Conservation (phyloP, 2,888 invertebrate species). For the Drosophila heteroneura region DNA sequence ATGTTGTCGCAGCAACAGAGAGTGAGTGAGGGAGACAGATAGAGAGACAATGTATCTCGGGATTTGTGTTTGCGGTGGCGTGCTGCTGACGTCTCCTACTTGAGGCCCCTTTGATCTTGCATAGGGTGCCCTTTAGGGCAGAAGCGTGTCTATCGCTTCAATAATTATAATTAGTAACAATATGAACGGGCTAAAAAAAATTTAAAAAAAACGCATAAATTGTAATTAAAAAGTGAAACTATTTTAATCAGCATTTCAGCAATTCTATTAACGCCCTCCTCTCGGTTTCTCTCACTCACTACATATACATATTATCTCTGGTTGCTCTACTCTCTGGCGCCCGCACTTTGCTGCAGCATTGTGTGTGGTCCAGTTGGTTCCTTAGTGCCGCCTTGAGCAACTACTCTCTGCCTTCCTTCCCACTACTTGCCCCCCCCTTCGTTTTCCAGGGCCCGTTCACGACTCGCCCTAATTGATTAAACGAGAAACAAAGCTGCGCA, state of each 20-base stretch:
- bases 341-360: slow-evolving; percentile 58
- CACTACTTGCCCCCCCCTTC: not conserved
- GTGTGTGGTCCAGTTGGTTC: slow-evolving; percentile 63
- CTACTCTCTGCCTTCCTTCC: not conserved
- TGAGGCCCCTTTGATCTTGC: slow-evolving; percentile 68
- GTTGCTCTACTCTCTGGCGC: slow-evolving; percentile 35
- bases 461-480: slow-evolving; percentile 75
- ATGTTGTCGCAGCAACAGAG: slow-evolving; percentile 55
- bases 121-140: slow-evolving; percentile 17
- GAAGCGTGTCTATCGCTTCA: slow-evolving; percentile 34
- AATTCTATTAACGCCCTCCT: slow-evolving; percentile 66
- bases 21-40: slow-evolving; percentile 1
- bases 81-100: slow-evolving; percentile 55
- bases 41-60: slow-evolving; percentile 64
- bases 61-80: slow-evolving; percentile 46
- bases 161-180: slow-evolving; percentile 72
- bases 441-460: slow-evolving; percentile 14
- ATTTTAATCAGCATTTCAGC: slow-evolving; percentile 79
- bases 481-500: slow-evolving; percentile 64
- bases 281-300: not conserved
- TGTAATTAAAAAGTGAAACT: slow-evolving; percentile 80
- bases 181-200: slow-evolving; percentile 31
- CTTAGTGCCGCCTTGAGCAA: slow-evolving; percentile 19
- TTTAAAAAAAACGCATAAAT: slow-evolving; percentile 59
- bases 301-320: not conserved